Base-by-base conservation (phyloP, 2,888 invertebrate genomes). In the Biston stratarius region DNA sequence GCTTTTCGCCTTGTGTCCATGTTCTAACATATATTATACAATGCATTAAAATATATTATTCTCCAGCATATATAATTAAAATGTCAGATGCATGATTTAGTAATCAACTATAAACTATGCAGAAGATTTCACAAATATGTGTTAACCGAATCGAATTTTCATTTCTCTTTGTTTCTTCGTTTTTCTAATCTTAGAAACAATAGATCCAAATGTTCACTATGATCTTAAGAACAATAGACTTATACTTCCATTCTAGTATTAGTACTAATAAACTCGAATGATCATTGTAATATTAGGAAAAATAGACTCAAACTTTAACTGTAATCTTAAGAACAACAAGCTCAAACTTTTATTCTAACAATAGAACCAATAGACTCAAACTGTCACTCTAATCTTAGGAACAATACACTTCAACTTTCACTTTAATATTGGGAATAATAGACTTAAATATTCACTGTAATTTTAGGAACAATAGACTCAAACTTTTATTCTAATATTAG, bases 1-100 rank as follows among this genome's bases (percentile, higher is more conserved):
- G 44, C 44, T 38, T 38, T 38, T 9, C 42, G 42, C 42, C 59
- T 38, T 47, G 12, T 49, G 6, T 58, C 58, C 0, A 36, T 62
- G 38, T 36, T 45, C 48, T 49, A 51, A 57, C 55, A 38, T 9
- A 38, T 38, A 38, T 38, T 38, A 38, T 38, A 38, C 38, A 6
- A 38, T 38, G 38, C 38, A 38, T 38, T 24, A 24, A 24, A 24
- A 38, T 34, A 12, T n/a, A 51, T 34, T 51, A 6, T 51, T 24
- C 24, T 24, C 24, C 24, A 3, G 24, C 24, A 1, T 24, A 24
- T 24, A 24, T 24, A 24, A 24, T 24, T 24, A 24, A 24, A 24
- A 24, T 51, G 51, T 51, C 8, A 6, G 12, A n/a, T 34, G 34
- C 34, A 51, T 48, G 48, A 48, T 0, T 24, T 24, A 33, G 11